Percentiles rank a stretch among this genome's conserved stretches.
Conservation (phyloP, 1,140 invertebrate species). For the Zaprionus tsacasi region DNA sequence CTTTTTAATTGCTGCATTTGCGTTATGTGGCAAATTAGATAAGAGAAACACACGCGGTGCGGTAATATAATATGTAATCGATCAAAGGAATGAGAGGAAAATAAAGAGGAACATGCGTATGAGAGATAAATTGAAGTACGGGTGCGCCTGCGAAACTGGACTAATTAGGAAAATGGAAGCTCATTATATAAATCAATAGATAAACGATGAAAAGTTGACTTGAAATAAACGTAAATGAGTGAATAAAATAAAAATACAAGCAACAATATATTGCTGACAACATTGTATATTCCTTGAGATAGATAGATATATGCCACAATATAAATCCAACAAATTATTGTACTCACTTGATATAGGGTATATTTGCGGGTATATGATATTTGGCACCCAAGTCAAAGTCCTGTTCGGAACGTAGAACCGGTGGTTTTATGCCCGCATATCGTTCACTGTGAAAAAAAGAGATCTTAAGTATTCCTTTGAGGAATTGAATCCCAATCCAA, state of each 20-base stretch:
- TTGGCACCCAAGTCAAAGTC: conserved; percentile 97
- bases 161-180: background rate
- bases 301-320: background rate
- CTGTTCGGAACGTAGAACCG: conserved; percentile 91
- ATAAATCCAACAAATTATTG: conserved; percentile 1
- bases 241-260: background rate
- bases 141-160: background rate
- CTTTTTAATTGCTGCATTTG: conserved; percentile 61
- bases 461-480: background rate
- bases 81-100: conserved; percentile 11
- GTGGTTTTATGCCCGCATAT: conserved; percentile 93
- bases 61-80: conserved; percentile 46
- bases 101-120: conserved; percentile 10
- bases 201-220: background rate
- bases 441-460: conserved; percentile 86
- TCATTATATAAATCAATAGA: background rate
- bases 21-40: conserved; percentile 62
- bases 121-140: background rate
- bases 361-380: conserved; percentile 95
- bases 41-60: conserved; percentile 45
- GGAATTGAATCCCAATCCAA: background rate
- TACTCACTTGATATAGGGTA: conserved; percentile 95
- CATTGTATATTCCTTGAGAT: background rate
- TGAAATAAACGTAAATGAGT: background rate
- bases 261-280: background rate